phyloP scores from a whole-genome alignment of 2,113 vertebrate genomes.

The Excalfactoria chinensis region DNA sequence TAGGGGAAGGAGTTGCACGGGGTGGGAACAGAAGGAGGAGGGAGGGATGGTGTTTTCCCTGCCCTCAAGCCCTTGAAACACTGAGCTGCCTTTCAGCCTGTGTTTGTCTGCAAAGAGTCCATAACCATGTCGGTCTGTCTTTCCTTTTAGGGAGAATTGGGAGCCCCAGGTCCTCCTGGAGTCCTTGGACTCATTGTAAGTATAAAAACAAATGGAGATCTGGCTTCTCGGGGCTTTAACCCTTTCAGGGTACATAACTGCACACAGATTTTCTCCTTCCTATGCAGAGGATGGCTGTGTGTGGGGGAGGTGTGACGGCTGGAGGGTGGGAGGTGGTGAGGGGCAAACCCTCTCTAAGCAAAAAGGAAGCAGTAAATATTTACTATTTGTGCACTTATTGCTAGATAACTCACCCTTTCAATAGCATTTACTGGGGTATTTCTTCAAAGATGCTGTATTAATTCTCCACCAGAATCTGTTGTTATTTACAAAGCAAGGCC shows the following conservation, averaged over 20 bases:
- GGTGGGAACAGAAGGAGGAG: background rate
- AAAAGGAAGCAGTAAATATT: background rate
- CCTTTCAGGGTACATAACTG: background rate
- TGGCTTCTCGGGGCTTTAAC: background rate
- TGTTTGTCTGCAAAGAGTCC: conserved; percentile 62
- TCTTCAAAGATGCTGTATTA: background rate
- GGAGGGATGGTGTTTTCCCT: background rate
- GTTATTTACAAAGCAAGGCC: background rate
- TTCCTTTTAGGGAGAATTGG: conserved; percentile 89
- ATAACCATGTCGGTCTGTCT: conserved; percentile 75
- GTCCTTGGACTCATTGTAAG: conserved; percentile 96
- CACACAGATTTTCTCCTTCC: background rate
- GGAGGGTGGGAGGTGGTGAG: background rate
- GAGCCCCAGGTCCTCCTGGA: conserved; percentile 93
- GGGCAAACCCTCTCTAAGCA: background rate
- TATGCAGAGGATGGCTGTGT: background rate
- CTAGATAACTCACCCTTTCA: background rate
- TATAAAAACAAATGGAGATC: conserved; percentile 67
- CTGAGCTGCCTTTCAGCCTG: conserved; percentile 78
- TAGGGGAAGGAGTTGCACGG: background rate
- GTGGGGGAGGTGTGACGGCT: background rate
- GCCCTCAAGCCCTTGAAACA: conserved; percentile 58
- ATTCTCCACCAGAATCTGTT: background rate
- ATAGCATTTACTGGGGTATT: background rate
- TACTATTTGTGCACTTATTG: background rate